Evolutionary conservation across 2,888 invertebrate species (phyloP), one percentile per base, ranked within the genome.

Genomic region (Polymixis lichenea): DNA sequence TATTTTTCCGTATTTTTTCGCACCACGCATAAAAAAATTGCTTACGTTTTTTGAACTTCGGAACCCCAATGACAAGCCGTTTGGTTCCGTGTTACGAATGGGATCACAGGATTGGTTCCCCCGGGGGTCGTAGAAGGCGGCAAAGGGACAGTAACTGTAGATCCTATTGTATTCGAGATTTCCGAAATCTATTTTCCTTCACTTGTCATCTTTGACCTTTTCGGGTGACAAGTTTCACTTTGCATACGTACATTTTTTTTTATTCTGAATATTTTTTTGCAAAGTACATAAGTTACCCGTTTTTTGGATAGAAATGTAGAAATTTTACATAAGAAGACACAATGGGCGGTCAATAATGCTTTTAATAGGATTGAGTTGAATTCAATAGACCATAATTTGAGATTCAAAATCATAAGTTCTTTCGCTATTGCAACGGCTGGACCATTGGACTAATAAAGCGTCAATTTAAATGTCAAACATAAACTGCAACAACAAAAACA

Each of bases 101-200:
- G 65, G 72, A 77, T 81, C n/a, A 65, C 78, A 17, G 68, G 74
- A 81, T 77, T 49, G 53, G 51, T 17, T 72, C 84, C 84, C 71
- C 43, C 15, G 72, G 32, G 77, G 65, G 43, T 51, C 38, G 58
- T 81, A 70, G 32, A 74, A 22, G 43, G 53, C 62, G 22, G 61
- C 81, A 81, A 75, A 78, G 78, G 73, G 74, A 69, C 69, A 65
- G 71, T 74, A 58, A 69, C 72, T 62, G 58, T 43, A 66, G 65
- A 58, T 32, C n/a, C 78, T 65, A 73, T 72, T 61, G 61, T 60
- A 43, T 76, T n/a, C 70, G 43, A 83, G 84, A 80, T 80, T 65
- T 46, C 46, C 25, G 38, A 74, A 74, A 77, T 81, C 73, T 70
- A 77, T 81, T 83, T 73, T 64, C n/a, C 28, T 80, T 74, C 66